Evolutionary conservation across 2,113 vertebrate species (phyloP).

Genomic region (Chamaetylas fuelleborni): DNA sequence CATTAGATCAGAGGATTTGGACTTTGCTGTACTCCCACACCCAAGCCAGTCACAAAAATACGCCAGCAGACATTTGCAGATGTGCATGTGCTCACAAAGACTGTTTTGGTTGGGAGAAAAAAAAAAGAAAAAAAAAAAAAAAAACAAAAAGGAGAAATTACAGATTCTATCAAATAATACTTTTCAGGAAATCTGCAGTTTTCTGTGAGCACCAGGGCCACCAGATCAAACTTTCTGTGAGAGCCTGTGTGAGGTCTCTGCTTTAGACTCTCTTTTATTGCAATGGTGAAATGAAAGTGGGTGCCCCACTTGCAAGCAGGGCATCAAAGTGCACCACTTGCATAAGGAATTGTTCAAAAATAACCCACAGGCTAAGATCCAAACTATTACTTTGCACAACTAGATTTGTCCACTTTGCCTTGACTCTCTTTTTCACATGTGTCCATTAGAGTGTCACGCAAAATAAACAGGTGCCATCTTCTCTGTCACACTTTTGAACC

Average conservation of each 20-base stretch:
- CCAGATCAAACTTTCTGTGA: background rate
- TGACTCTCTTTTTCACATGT: background rate
- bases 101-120: background rate
- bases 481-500: background rate
- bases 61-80: background rate
- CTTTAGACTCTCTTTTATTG: background rate
- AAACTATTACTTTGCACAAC: background rate
- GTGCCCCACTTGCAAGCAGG: background rate
- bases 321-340: background rate
- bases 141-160: background rate
- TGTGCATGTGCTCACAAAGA: background rate
- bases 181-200: background rate
- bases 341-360: background rate
- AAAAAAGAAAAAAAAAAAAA: background rate
- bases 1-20: constrained; percentile 51
- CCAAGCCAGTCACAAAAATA: constrained; percentile 24
- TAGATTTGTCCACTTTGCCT: background rate
- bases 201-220: background rate
- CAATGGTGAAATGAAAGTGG: background rate
- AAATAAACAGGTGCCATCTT: background rate
- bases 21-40: constrained; percentile 25
- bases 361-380: background rate
- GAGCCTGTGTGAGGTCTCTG: background rate
- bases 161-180: background rate
- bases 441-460: background rate